Conservation (phyloP, 2,888 invertebrate genomes). For the Nymphalis urticae region DNA sequence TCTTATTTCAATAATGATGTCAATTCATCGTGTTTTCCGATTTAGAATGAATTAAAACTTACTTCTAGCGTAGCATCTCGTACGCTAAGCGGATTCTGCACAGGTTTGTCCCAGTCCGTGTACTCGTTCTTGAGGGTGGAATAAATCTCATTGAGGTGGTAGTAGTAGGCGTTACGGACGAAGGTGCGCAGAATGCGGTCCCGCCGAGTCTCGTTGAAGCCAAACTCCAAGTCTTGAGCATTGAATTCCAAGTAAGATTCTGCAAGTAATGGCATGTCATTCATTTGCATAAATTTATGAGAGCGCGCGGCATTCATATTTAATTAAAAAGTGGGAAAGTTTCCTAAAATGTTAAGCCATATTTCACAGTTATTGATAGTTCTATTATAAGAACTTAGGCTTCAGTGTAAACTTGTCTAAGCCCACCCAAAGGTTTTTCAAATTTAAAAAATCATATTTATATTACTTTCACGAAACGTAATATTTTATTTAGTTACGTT, state of each 20-base stretch:
- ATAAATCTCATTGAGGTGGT: slow-evolving; percentile 96
- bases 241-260: slow-evolving; percentile 92
- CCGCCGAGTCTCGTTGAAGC: slow-evolving; percentile 93
- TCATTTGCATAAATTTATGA: slow-evolving; percentile 66
- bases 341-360: slow-evolving; percentile 22
- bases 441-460: too few relatives aligned
- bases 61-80: slow-evolving; percentile 91
- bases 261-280: slow-evolving; percentile 68
- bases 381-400: background rate
- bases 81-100: slow-evolving; percentile 92
- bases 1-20: background rate
- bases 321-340: slow-evolving; percentile 43
- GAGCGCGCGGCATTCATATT: slow-evolving; percentile 45
- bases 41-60: slow-evolving; percentile 38
- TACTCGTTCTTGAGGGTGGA: slow-evolving; percentile 97
- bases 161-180: slow-evolving; percentile 96
- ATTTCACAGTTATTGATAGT: slow-evolving; percentile 12
- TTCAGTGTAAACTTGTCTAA: background rate
- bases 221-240: slow-evolving; percentile 93
- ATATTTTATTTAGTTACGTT: background rate
- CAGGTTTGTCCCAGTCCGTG: slow-evolving; percentile 96
- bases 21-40: slow-evolving; percentile 10
- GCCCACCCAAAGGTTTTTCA: too few relatives aligned
- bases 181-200: slow-evolving; percentile 94
- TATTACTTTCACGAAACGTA: background rate